A percentile compares a stretch with the other conserved stretches of the same genome.
Evolutionary conservation across 2,113 vertebrate genomes (phyloP).

Genomic region (Thermophis baileyi): DNA sequence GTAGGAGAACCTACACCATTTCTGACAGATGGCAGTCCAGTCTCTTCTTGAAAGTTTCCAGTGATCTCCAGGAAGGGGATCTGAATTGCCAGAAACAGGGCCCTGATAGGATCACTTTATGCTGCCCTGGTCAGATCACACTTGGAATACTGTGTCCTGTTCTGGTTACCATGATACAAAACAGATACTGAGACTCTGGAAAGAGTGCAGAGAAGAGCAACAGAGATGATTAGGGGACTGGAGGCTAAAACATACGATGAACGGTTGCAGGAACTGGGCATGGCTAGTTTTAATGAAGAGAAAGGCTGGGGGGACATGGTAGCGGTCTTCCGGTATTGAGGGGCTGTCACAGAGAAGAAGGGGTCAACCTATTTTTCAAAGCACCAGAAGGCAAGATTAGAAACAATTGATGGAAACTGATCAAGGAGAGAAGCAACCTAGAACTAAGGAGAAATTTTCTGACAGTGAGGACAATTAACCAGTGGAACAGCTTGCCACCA

Average conservation of each 20-base stretch:
- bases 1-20: no score
- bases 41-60: no score
- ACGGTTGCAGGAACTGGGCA: background rate
- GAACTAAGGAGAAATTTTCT: background rate
- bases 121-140: background rate
- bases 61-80: fast-evolving
- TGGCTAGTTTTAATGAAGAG: no score
- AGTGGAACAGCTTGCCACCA: background rate
- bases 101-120: background rate
- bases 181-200: background rate
- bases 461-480: background rate
- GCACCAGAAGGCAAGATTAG: no score
- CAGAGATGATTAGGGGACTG: fast-evolving
- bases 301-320: background rate
- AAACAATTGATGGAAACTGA: background rate
- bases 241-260: background rate
- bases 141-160: background rate
- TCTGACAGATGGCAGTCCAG: no score
- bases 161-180: background rate
- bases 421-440: background rate
- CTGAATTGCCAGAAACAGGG: background rate
- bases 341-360: background rate
- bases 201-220: background rate
- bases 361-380: background rate
- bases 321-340: background rate